A percentile compares a stretch with the other conserved stretches of the same genome.
These are phyloP conservation scores for Drosophila acutilabella DNA, from an alignment of 2,888 invertebrate species.

Conservation along the genomic window DNA sequence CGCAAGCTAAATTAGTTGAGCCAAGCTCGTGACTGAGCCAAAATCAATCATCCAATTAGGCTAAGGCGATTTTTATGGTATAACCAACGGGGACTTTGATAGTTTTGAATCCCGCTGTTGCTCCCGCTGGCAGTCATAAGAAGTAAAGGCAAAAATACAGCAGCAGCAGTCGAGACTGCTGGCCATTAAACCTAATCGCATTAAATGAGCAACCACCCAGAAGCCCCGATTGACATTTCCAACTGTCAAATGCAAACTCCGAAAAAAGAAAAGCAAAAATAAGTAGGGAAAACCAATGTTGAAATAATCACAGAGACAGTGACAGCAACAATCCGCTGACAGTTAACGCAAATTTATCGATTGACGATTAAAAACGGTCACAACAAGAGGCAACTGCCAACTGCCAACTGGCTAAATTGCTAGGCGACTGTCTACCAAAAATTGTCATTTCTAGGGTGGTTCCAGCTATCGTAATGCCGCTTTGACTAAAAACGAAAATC, in stretches of 20 bases:
- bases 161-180: constrained; percentile 58
- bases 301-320: constrained; percentile 29
- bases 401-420: constrained; percentile 28
- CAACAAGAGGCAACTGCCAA: constrained; percentile 12
- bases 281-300: constrained; percentile 18
- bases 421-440: constrained; percentile 36
- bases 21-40: constrained; percentile 21
- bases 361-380: constrained; percentile 71
- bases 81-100: constrained; percentile 37
- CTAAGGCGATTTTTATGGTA: constrained; percentile 75
- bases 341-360: constrained; percentile 82
- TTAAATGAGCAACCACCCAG: constrained; percentile 70
- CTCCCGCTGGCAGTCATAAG: constrained; percentile 54
- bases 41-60: constrained; percentile 75
- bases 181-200: constrained; percentile 82
- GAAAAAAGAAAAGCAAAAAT: constrained; percentile 10
- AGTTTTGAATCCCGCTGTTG: constrained; percentile 66
- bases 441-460: constrained; percentile 46
- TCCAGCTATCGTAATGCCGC: constrained; percentile 16
- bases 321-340: constrained; percentile 63
- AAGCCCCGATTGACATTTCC: constrained; percentile 6
- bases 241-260: constrained; percentile 13
- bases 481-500: constrained; percentile 65
- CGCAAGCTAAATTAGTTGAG: constrained; percentile 57
- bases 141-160: constrained; percentile 37